These are phyloP conservation scores for Sebastes jordani DNA, from an alignment of 2,797 vertebrate species.

Conservation along the genomic window DNA sequence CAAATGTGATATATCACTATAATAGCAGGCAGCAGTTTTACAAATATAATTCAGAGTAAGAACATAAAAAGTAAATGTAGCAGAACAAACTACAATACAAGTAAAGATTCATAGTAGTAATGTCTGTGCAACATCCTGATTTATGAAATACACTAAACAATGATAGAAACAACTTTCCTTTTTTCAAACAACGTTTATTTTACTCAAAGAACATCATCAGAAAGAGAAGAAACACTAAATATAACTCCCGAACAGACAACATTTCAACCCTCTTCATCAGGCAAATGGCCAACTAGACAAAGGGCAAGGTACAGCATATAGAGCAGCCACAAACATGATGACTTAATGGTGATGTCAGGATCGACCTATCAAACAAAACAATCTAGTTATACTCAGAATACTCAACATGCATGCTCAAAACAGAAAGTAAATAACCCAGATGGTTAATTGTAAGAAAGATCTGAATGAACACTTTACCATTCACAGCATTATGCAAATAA, in stretches of 20 bases:
- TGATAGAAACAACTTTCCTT: fast-evolving
- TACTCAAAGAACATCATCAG: background rate
- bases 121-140: background rate
- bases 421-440: too few species aligned
- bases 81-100: background rate
- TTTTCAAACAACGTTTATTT: background rate
- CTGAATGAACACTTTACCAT: too few species aligned
- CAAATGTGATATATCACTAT: background rate
- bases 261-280: background rate
- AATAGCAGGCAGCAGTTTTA: background rate
- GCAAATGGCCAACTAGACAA: background rate
- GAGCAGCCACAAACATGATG: background rate
- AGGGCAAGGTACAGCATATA: background rate
- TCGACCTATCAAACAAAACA: background rate
- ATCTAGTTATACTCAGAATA: background rate
- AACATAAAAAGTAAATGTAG: background rate
- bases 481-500: background rate
- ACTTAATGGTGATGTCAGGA: background rate
- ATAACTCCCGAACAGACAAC: background rate
- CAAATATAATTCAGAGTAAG: background rate
- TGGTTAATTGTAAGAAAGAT: too few species aligned
- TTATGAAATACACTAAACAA: background rate
- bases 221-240: background rate
- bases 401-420: background rate
- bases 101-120: background rate